phyloP scores from a whole-genome alignment of 2,113 vertebrate genomes.

The Sturnira hondurensis region DNA sequence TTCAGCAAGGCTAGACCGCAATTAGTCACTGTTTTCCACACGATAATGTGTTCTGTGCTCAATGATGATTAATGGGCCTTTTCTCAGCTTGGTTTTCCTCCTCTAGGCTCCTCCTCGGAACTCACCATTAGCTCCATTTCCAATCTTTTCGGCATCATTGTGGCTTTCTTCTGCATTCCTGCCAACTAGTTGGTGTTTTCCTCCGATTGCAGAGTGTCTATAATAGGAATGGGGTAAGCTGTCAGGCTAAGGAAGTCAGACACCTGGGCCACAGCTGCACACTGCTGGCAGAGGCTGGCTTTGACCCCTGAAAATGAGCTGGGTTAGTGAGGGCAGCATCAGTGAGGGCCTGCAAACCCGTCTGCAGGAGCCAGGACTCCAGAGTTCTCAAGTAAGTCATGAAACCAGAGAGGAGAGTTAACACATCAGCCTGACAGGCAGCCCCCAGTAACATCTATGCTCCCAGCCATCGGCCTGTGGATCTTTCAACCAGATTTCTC shows the following conservation, averaged over 20 bases:
- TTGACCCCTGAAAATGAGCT: not conserved
- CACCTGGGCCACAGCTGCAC: not conserved
- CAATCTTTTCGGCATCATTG: not conserved
- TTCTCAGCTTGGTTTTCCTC: not conserved
- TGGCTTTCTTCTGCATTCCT: not conserved
- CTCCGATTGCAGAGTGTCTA: accelerated
- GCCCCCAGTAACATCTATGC: accelerated
- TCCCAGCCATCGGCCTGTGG: accelerated
- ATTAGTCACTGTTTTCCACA: not conserved
- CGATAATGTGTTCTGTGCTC: accelerated
- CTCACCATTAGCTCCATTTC: no score
- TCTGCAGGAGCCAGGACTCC: not conserved
- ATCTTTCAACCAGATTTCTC: not conserved
- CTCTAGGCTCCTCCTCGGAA: not conserved
- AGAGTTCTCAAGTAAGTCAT: not conserved
- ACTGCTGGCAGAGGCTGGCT: not conserved
- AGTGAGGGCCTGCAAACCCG: not conserved
- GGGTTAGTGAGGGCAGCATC: no score
- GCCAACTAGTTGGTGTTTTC: not conserved
- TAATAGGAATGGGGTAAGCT: not conserved
- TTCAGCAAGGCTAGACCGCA: not conserved
- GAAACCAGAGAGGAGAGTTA: not conserved
- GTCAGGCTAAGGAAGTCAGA: not conserved
- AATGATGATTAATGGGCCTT: not conserved
- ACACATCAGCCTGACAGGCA: not conserved